Base-by-base conservation (phyloP, 1,140 invertebrate species). In the Plectrocnemia conspersa region DNA sequence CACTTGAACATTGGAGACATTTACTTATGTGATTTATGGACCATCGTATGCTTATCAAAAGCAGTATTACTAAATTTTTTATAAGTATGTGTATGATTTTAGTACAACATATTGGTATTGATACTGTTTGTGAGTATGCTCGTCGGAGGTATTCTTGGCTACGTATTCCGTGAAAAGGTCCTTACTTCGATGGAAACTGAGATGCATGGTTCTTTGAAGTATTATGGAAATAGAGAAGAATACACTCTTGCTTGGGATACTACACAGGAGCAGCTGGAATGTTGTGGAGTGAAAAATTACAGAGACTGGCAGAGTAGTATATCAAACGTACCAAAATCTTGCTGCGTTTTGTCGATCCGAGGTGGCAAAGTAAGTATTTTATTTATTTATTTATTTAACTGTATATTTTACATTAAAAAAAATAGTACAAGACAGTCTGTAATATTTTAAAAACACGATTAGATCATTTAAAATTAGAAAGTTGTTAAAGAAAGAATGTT, bases 91-190 rank as follows among this genome's bases (percentile, higher is more conserved):
- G n/a, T n/a, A n/a, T n/a, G n/a, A n/a, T 80, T 82, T 19, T 76
- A 93, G 88, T 93, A 93, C 69, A 91, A 91, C 69, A 87, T 93
- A 62, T 77, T 91, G 13, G 77, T 93, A 19, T 84, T 93, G 62
- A 75, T 92, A 52, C 82, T 93, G 47, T 92, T 93, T 68, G 85
- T 93, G 47, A 86, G 85, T 45, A 86, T 93, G 80, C 70, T 93
- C 54, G 84, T 93, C 60, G 91, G 90, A 16, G 91, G 91, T 13
- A 88, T 93, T 46, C 74, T 95, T 27, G 88, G 88, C 19, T 93
- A 91, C 65, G 88, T 94, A 24, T 94, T 93, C 71, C 79, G 87
- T 40, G 84, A 84, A 58, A 85, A 90, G 67, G 82, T 91, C 10
- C 68, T 83, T 19, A 77, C 77, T 18, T 84, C 82, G 0, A 76